Conservation (phyloP, 2,113 vertebrate species). For the Cranoglanis bouderius region DNA sequence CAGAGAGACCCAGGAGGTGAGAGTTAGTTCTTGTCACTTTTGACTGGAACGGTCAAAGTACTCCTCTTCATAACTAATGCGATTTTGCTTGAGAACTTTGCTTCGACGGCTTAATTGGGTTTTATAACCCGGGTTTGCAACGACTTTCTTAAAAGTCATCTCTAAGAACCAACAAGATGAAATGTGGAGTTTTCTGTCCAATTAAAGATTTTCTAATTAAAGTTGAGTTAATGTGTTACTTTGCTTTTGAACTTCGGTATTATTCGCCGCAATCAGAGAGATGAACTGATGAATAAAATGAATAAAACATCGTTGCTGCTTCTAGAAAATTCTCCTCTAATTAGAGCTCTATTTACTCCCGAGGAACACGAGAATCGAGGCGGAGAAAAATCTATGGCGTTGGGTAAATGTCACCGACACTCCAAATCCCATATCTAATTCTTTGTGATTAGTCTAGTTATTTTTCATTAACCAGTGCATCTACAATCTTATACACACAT, state of each 20-base stretch:
- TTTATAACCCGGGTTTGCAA: not conserved
- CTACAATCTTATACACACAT: not conserved
- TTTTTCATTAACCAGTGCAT: not conserved
- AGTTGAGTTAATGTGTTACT: not conserved
- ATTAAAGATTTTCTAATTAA: not conserved
- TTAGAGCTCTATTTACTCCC: constrained; percentile 11
- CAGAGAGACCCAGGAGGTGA: not conserved
- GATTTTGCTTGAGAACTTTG: not conserved
- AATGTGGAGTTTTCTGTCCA: not conserved
- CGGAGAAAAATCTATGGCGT: not conserved
- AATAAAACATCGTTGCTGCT: constrained; percentile 43
- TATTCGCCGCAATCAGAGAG: constrained; percentile 29
- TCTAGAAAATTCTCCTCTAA: constrained; percentile 36
- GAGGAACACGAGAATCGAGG: not conserved
- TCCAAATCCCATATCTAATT: not conserved
- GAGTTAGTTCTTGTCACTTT: not conserved
- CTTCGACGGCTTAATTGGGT: not conserved
- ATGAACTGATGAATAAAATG: not conserved
- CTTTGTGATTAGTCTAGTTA: not conserved
- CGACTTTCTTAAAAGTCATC: not conserved
- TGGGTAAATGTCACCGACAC: not conserved
- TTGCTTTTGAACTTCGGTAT: not conserved
- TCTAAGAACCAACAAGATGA: not conserved
- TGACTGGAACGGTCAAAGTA: not conserved
- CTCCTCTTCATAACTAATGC: not conserved